Conservation (phyloP, 2,113 vertebrate species). For the Columba janthina region DNA sequence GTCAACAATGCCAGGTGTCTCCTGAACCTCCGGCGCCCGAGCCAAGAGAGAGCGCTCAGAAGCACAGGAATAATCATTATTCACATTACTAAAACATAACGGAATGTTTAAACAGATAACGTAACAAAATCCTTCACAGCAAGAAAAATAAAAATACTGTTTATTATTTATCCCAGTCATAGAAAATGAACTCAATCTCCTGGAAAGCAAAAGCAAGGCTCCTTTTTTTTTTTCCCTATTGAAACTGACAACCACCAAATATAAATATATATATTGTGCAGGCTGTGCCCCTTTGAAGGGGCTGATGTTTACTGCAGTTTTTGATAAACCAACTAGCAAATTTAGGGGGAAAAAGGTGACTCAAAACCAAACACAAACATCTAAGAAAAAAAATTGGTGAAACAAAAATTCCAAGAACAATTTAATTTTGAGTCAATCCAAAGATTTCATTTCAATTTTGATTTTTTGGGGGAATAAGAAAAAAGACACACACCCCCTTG, state of each 20-base stretch:
- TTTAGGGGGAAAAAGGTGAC: background rate
- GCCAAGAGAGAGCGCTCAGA: slow-evolving; percentile 55
- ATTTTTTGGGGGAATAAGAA: slow-evolving; percentile 17
- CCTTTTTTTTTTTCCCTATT: background rate
- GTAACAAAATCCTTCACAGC: slow-evolving; percentile 43
- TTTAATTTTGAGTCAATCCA: slow-evolving; percentile 12
- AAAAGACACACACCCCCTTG: slow-evolving; percentile 29
- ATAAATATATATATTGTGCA: background rate
- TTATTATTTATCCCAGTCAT: slow-evolving; percentile 51
- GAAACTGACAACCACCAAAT: background rate
- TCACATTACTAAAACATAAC: slow-evolving; percentile 58
- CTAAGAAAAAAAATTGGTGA: background rate
- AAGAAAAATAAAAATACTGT: background rate
- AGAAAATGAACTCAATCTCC: slow-evolving; percentile 42
- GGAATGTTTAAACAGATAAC: slow-evolving; percentile 65
- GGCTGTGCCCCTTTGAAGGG: background rate
- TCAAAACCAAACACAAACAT: slow-evolving; percentile 9
- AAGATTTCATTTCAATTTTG: slow-evolving; percentile 62
- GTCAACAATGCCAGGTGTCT: slow-evolving; percentile 60
- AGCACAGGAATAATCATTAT: slow-evolving; percentile 47
- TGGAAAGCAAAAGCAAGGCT: background rate
- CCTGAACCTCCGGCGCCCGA: background rate
- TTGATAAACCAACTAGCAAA: slow-evolving; percentile 36
- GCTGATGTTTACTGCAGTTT: background rate
- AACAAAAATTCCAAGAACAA: slow-evolving; percentile 38